Conservation (phyloP, 2,797 vertebrate genomes). For the Acropternis orthonyx region DNA sequence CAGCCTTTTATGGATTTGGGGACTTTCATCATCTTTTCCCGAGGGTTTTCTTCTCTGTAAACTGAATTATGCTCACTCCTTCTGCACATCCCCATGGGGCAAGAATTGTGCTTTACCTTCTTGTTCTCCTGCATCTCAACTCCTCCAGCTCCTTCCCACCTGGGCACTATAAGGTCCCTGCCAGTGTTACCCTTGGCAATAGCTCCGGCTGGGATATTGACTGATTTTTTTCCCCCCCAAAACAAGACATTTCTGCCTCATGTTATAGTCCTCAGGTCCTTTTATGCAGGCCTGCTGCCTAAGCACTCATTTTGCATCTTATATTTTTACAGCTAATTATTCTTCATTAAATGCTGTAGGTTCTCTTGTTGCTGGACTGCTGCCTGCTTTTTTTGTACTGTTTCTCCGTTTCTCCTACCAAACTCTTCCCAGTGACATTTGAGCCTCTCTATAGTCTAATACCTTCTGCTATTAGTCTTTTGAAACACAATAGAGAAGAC, state of each 20-base stretch:
- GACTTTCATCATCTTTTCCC: background rate
- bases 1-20: background rate
- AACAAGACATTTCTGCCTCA: background rate
- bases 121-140: background rate
- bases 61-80: background rate
- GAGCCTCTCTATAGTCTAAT: background rate
- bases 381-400: background rate
- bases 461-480: background rate
- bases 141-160: background rate
- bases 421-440: background rate
- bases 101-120: background rate
- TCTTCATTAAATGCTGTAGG: background rate
- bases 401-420: background rate
- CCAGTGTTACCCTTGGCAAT: background rate
- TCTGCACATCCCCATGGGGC: accelerated
- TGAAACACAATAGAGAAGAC: background rate
- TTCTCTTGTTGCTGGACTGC: background rate
- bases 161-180: background rate
- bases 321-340: slow-evolving; percentile 30
- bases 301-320: background rate
- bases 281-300: background rate
- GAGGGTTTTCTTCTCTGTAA: background rate
- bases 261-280: background rate
- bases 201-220: background rate
- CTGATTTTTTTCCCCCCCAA: no score